These are phyloP conservation scores for Apodemus speciosus DNA, from an alignment of 2,113 vertebrate genomes.

Conservation along the genomic window DNA sequence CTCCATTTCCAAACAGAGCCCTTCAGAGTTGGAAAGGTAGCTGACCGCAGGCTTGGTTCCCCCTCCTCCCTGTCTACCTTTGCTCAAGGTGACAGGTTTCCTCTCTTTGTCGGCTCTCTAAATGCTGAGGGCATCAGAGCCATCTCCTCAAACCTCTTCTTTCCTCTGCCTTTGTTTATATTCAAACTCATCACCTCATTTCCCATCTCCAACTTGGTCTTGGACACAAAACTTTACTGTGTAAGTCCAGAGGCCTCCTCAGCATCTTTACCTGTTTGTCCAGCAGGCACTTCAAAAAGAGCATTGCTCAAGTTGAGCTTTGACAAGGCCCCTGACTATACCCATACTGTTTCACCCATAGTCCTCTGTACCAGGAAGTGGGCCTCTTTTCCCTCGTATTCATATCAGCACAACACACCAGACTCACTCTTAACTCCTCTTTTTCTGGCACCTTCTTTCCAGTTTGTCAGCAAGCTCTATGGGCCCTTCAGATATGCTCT, in stretches of 20 bases:
- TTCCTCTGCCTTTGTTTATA: not conserved
- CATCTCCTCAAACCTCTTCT: not conserved
- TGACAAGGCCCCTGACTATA: not conserved
- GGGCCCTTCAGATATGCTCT: not conserved
- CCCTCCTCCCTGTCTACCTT: not conserved
- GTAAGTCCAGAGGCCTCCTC: not conserved
- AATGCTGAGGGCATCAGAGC: not conserved
- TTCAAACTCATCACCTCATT: not conserved
- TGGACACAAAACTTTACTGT: not conserved
- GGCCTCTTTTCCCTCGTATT: not conserved
- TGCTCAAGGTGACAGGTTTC: not conserved
- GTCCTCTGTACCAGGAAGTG: not conserved
- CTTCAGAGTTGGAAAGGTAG: not conserved
- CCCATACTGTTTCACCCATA: not conserved
- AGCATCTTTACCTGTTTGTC: not conserved
- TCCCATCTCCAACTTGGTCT: not conserved
- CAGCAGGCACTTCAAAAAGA: not conserved
- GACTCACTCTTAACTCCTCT: fast-evolving
- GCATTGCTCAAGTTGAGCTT: not conserved
- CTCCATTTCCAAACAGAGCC: not conserved
- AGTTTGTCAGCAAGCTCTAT: not conserved
- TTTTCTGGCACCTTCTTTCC: not conserved
- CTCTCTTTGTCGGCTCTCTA: not conserved
- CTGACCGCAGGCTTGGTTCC: not conserved
- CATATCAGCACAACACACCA: not conserved